Conservation (phyloP, 1,140 invertebrate genomes). For the Plectrocnemia conspersa region DNA sequence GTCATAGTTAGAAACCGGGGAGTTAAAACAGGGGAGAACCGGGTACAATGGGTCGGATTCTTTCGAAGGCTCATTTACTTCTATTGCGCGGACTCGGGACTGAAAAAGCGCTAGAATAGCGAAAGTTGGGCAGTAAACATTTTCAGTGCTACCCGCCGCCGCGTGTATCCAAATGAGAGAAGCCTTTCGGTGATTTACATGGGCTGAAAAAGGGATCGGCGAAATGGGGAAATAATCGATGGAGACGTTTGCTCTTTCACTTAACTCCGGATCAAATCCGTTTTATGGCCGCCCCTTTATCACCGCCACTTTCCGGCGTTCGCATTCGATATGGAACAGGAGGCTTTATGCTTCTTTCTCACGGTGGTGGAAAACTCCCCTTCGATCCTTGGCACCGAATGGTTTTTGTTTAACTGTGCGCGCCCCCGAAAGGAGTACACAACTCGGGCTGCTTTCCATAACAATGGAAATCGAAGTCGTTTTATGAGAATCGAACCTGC, state of each 20-base stretch:
- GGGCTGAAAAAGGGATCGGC: slow-evolving; percentile 13
- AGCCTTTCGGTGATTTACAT: slow-evolving; percentile 31
- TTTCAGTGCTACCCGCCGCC: slow-evolving; percentile 10
- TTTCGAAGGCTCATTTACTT: no score
- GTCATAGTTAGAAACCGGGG: no score
- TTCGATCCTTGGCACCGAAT: no score
- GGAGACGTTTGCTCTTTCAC: slow-evolving; percentile 36
- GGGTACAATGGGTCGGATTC: no score
- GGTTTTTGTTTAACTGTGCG: slow-evolving; percentile 16
- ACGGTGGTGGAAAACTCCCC: no score
- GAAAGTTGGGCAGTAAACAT: slow-evolving; percentile 21
- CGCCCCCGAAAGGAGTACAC: background rate
- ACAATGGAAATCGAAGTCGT: no score
- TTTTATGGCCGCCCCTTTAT: slow-evolving; percentile 34
- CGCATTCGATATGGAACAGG: slow-evolving; percentile 22
- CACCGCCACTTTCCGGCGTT: slow-evolving; percentile 24
- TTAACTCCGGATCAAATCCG: slow-evolving; percentile 35
- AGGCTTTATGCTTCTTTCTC: slow-evolving; percentile 13
- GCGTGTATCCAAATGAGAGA: slow-evolving; percentile 5
- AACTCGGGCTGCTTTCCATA: no score
- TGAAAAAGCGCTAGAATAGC: slow-evolving; percentile 13
- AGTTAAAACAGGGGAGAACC: no score
- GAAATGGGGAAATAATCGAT: slow-evolving; percentile 37
- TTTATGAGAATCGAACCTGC: no score
- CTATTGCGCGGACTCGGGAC: no score